Conservation (phyloP, 53 echinoderm and acorn worm species). For the Arbacia lixula region DNA sequence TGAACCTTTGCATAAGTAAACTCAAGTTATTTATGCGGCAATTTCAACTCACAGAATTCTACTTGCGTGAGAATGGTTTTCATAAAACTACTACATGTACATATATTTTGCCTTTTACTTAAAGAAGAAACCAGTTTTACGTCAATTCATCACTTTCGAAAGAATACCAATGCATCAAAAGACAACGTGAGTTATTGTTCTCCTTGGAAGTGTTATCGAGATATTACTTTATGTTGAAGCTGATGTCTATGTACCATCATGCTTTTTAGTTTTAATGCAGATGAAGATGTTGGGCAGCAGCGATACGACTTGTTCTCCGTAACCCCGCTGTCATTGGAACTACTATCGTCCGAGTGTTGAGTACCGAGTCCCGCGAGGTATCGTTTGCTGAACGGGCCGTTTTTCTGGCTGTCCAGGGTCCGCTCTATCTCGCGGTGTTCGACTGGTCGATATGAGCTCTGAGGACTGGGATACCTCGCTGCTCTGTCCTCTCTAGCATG, state of each 20-base stretch:
- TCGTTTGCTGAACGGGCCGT: conserved; percentile 10
- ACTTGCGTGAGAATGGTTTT: too few relatives aligned
- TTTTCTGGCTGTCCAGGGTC: neutral
- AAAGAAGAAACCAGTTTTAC: neutral
- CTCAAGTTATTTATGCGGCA: too few relatives aligned
- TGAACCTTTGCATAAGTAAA: too few relatives aligned
- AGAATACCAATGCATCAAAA: neutral
- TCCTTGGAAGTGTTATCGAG: neutral
- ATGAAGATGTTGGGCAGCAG: neutral
- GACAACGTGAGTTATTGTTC: too few relatives aligned
- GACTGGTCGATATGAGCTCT: neutral
- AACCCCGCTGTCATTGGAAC: neutral
- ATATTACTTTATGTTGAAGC: conserved; percentile 31
- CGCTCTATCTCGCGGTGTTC: neutral
- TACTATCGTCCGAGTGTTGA: neutral
- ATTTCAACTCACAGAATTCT: too few relatives aligned
- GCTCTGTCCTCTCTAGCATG: neutral
- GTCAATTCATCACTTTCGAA: neutral
- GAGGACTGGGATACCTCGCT: neutral
- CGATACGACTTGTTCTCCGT: neutral
- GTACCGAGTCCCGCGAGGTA: neutral
- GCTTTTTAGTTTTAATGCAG: conserved; percentile 45
- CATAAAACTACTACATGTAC: neutral
- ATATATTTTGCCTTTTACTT: neutral
- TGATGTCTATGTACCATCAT: conserved; percentile 50